phyloP scores from a whole-genome alignment of 1,140 invertebrate species.

The Drosophila albomicans region DNA sequence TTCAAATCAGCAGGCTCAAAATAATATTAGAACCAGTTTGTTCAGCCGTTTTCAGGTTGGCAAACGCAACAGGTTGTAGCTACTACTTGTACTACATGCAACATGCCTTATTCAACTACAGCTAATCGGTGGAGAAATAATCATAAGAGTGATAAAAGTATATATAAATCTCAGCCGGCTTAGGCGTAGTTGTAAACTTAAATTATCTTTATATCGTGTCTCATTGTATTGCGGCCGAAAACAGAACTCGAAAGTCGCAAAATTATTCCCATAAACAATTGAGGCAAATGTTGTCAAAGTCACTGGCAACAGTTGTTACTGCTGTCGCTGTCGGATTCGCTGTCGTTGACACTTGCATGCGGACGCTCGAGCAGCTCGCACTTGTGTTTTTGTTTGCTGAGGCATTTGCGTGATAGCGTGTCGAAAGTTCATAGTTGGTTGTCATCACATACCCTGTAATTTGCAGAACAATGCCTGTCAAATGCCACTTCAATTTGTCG shows the following conservation, averaged over 20 bases:
- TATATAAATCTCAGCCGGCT: slow-evolving; percentile 22
- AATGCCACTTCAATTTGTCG: slow-evolving; percentile 70
- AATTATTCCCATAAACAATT: slow-evolving; percentile 25
- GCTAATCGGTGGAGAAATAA: slow-evolving; percentile 12
- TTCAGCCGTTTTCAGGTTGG: slow-evolving; percentile 31
- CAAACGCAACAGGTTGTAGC: slow-evolving; percentile 36
- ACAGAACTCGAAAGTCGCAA: slow-evolving; percentile 17
- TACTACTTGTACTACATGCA: not conserved
- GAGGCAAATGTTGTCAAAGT: slow-evolving; percentile 43
- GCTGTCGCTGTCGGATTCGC: slow-evolving; percentile 16
- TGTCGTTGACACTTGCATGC: slow-evolving; percentile 26
- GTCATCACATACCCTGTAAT: slow-evolving; percentile 36
- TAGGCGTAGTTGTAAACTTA: slow-evolving; percentile 46
- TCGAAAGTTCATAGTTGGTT: not conserved
- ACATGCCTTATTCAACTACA: not conserved
- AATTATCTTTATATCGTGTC: slow-evolving; percentile 53
- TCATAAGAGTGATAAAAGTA: slow-evolving; percentile 9
- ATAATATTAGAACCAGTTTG: slow-evolving; percentile 52
- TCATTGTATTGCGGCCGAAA: slow-evolving; percentile 7
- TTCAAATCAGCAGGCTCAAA: slow-evolving; percentile 16
- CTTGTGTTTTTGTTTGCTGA: slow-evolving; percentile 21
- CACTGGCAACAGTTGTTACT: slow-evolving; percentile 37
- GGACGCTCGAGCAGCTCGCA: slow-evolving; percentile 39
- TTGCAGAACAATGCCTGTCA: slow-evolving; percentile 59
- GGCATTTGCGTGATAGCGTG: slow-evolving; percentile 46